phyloP scores from a whole-genome alignment of 1,140 invertebrate genomes.

The Gerris buenoi region DNA sequence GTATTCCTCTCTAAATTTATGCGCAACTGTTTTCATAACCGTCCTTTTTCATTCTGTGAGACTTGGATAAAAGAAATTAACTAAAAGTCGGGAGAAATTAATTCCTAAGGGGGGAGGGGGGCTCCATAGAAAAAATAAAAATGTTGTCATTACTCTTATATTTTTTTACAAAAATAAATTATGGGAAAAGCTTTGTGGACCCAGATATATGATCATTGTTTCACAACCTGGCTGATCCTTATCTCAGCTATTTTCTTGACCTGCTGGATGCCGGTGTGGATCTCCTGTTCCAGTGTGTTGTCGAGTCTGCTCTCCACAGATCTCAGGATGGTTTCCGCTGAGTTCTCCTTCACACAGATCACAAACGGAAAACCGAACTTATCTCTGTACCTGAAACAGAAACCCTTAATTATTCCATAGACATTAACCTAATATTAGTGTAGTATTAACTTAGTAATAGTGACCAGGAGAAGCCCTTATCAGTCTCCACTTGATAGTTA shows the following conservation, averaged over 20 bases:
- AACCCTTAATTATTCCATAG: neutral
- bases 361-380: slow-evolving; percentile 12
- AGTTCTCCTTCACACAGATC: slow-evolving; percentile 7
- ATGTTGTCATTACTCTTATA: too few species aligned
- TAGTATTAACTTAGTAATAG: neutral
- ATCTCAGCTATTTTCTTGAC: slow-evolving; percentile 11
- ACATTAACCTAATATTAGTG: neutral
- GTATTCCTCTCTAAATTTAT: too few species aligned
- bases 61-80: too few species aligned
- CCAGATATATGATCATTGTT: too few species aligned
- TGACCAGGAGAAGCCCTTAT: neutral
- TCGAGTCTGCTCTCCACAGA: neutral
- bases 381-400: slow-evolving; percentile 5
- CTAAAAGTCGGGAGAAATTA: too few species aligned
- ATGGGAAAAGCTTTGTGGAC: too few species aligned
- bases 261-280: slow-evolving; percentile 5
- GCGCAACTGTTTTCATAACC: too few species aligned
- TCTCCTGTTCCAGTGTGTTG: slow-evolving; percentile 4
- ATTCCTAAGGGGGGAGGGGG: too few species aligned
- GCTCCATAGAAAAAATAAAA: too few species aligned
- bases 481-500: neutral
- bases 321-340: neutral
- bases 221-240: slow-evolving; percentile 1
- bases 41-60: too few species aligned
- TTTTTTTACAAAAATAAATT: too few species aligned